These are phyloP conservation scores for Plodia interpunctella DNA, from an alignment of 1,140 invertebrate genomes.

Conservation along the genomic window DNA sequence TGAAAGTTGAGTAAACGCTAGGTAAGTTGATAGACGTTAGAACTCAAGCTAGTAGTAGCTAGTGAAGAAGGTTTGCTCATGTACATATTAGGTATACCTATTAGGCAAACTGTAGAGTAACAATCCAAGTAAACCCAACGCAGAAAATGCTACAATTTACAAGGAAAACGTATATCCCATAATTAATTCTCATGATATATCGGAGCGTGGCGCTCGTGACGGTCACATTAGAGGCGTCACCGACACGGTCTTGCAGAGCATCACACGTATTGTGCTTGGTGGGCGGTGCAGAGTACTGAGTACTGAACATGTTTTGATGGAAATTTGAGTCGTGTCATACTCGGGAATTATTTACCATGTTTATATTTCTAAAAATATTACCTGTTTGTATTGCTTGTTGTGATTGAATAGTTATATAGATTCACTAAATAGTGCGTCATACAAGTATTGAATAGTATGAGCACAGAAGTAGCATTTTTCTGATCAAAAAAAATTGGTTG, in stretches of 20 bases:
- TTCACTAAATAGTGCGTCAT: too few species aligned
- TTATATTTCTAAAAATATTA: too few species aligned
- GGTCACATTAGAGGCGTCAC: neutral
- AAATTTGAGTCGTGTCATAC: slow-evolving; percentile 3
- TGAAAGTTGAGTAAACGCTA: too few species aligned
- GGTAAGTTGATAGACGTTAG: too few species aligned
- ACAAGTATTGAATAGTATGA: too few species aligned
- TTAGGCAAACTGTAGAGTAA: too few species aligned
- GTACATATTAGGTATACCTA: too few species aligned
- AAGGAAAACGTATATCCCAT: neutral
- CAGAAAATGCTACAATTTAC: neutral
- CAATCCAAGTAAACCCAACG: neutral
- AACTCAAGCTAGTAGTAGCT: too few species aligned
- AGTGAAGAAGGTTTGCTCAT: too few species aligned
- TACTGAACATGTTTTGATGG: neutral
- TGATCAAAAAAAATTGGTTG: neutral
- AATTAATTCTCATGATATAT: neutral
- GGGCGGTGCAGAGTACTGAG: neutral
- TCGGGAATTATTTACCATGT: neutral
- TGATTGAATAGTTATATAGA: too few species aligned
- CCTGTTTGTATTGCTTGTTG: too few species aligned
- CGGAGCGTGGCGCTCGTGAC: neutral
- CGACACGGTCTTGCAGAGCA: neutral
- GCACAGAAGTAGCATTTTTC: too few species aligned
- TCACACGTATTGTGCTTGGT: slow-evolving; percentile 6